These are phyloP conservation scores for Athrips mouffetella DNA, from an alignment of 2,888 invertebrate genomes.

Conservation along the genomic window DNA sequence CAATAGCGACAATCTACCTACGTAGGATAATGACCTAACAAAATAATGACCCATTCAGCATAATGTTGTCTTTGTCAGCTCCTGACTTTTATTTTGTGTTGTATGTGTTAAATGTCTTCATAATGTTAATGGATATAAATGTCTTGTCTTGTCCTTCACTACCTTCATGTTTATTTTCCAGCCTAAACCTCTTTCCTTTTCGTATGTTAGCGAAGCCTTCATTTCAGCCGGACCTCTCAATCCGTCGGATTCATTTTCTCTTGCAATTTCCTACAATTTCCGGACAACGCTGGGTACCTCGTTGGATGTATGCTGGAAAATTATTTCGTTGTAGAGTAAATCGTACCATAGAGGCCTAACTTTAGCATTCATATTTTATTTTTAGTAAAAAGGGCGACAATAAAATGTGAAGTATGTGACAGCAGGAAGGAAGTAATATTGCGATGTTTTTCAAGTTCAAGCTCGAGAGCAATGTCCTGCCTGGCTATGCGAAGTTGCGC, in stretches of 20 bases:
- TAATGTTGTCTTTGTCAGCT: slow-evolving; percentile 6
- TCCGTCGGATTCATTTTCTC: slow-evolving; percentile 74
- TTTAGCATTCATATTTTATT: background rate
- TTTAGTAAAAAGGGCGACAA: background rate
- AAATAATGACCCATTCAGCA: slow-evolving; percentile 10
- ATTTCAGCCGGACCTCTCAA: slow-evolving; percentile 56
- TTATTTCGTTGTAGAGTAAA: slow-evolving; percentile 52
- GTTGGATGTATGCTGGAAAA: slow-evolving; percentile 62
- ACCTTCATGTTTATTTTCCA: slow-evolving; percentile 21
- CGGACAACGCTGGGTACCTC: slow-evolving; percentile 66
- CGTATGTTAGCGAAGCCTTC: slow-evolving; percentile 18
- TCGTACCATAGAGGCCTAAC: slow-evolving; percentile 14
- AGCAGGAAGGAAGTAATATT: background rate
- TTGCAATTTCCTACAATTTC: slow-evolving; percentile 79
- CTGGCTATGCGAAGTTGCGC: slow-evolving; percentile 45
- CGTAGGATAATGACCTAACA: slow-evolving; percentile 12
- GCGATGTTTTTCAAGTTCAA: slow-evolving; percentile 52
- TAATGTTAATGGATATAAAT: no score
- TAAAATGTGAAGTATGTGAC: slow-evolving; percentile 5
- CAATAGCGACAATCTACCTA: slow-evolving; percentile 5
- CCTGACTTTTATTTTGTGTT: background rate
- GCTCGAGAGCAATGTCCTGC: slow-evolving; percentile 66
- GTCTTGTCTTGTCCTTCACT: background rate
- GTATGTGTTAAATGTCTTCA: slow-evolving; percentile 1
- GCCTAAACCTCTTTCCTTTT: slow-evolving; percentile 34